Percentiles rank a stretch among this genome's conserved stretches.
Evolutionary conservation across 2,888 invertebrate genomes (phyloP).

Genomic region (Mythimna pallens): DNA sequence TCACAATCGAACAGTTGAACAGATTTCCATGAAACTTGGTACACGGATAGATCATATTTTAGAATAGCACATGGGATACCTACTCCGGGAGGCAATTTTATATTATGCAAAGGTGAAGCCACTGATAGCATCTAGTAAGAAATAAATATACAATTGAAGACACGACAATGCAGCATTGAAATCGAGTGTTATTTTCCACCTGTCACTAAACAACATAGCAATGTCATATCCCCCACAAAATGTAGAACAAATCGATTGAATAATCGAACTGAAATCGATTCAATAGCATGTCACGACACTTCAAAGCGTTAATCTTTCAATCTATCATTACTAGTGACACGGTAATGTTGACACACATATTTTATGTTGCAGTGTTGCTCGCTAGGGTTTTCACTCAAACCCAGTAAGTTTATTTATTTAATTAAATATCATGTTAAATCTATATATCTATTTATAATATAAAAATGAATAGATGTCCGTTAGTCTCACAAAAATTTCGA

Average conservation of each 20-base stretch:
- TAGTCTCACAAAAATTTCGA: too few relatives aligned
- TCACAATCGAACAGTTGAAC: too few relatives aligned
- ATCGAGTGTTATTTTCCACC: slow-evolving; percentile 2
- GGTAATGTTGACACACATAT: slow-evolving; percentile 44
- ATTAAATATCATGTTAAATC: too few relatives aligned
- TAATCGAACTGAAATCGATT: slow-evolving; percentile 43
- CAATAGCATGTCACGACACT: slow-evolving; percentile 31
- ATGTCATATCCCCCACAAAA: slow-evolving; percentile 26
- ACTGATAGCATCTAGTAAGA: too few relatives aligned
- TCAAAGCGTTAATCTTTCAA: slow-evolving; percentile 50
- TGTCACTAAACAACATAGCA: slow-evolving; percentile 31
- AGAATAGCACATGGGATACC: too few relatives aligned
- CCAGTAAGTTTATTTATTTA: too few relatives aligned
- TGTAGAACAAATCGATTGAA: slow-evolving; percentile 45
- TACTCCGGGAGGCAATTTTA: too few relatives aligned
- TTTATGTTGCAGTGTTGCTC: slow-evolving; percentile 16
- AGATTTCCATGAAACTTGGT: too few relatives aligned
- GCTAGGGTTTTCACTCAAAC: slow-evolving; percentile 30
- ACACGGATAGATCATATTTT: too few relatives aligned
- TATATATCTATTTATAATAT: too few relatives aligned
- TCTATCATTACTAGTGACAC: slow-evolving; percentile 52
- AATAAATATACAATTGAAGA: not conserved
- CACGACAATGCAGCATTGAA: slow-evolving; percentile 3
- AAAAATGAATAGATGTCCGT: too few relatives aligned
- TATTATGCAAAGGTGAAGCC: too few relatives aligned